Base-by-base conservation (phyloP, 1,140 invertebrate genomes). In the Lamellibrachia luymesi region DNA sequence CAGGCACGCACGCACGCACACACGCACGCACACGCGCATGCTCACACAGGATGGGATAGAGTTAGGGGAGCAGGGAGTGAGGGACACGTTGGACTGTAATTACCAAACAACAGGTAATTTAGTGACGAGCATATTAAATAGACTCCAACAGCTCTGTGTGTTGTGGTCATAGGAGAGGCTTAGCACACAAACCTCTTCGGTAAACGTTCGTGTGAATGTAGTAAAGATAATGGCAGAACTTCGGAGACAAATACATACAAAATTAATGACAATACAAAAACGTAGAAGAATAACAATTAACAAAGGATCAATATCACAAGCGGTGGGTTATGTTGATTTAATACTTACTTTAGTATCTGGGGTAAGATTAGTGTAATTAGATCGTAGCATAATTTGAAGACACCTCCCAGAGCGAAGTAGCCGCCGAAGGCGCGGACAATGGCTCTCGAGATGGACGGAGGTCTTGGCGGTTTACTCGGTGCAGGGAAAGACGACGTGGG, bases 1-100 rank as follows among this genome's bases (percentile, higher is more conserved):
- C 38, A 38, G 38, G 38, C 38, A 38, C 38, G 38, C 38, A 38
- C 38, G 38, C 38, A 38, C 38, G 38, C 38, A 38, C 38, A 1
- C 38, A 38, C 38, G 38, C 38, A 38, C 38, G 38, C 38, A 38
- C 38, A 1, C 38, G 1, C 38, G 38, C 38, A 38, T 1, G 38
- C 38, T 0, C 38, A 38, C 38, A 38, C 38, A 91, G 96, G 96
- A 56, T 99, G 96, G 8, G 99, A 96, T 91, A 99, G 95, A 0
- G 99, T 99, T 96, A 99, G 98, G n/a, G n/a, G n/a, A n/a, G n/a
- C n/a, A n/a, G n/a, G n/a, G n/a, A n/a, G n/a, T n/a, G n/a, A n/a
- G n/a, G n/a, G n/a, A n/a, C n/a, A n/a, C n/a, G n/a, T n/a, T n/a
- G n/a, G n/a, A n/a, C n/a, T n/a, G n/a, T n/a, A n/a, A n/a, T n/a